Conservation (phyloP, 2,113 vertebrate species). For the Siniperca knerii region DNA sequence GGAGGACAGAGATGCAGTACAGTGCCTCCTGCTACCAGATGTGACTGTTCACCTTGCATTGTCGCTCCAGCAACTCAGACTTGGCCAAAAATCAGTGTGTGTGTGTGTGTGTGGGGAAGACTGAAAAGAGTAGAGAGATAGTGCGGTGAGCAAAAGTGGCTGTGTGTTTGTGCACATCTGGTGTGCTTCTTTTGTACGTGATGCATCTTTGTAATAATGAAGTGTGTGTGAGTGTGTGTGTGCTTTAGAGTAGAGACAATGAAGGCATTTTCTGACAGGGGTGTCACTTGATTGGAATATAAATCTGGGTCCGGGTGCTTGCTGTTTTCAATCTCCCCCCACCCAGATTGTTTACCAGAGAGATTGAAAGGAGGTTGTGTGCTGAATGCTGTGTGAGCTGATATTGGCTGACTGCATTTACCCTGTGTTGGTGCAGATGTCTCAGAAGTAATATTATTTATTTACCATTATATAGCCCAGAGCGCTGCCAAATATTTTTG, state of each 20-base stretch:
- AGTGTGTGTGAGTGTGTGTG: conserved; percentile 19
- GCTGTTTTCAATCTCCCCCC: conserved; percentile 63
- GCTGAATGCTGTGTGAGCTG: conserved; percentile 49
- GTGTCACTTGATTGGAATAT: conserved; percentile 75
- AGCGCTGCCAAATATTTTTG: conserved; percentile 9
- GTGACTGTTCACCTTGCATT: conserved; percentile 46
- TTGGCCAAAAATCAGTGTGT: conserved; percentile 12
- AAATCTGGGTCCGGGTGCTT: conserved; percentile 51
- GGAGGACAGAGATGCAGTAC: background rate
- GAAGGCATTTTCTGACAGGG: conserved; percentile 64
- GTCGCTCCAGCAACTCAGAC: conserved; percentile 26
- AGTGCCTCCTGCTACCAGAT: conserved; percentile 29
- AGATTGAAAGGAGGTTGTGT: conserved; percentile 60
- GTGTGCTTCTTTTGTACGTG: conserved; percentile 27
- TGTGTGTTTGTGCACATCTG: conserved; percentile 28
- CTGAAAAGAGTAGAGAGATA: background rate
- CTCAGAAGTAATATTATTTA: conserved; percentile 58
- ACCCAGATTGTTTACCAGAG: conserved; percentile 64
- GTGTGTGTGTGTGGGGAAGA: background rate
- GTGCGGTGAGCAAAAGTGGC: conserved; percentile 2
- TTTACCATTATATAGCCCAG: conserved; percentile 31
- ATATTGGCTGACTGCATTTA: conserved; percentile 53
- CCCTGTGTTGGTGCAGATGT: conserved; percentile 40
- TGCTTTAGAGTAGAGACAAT: conserved; percentile 53
- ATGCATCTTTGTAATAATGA: conserved; percentile 18